phyloP scores from a whole-genome alignment of 35 echinoderm and acorn worm genomes.

The Strongylocentrotus purpuratus region DNA sequence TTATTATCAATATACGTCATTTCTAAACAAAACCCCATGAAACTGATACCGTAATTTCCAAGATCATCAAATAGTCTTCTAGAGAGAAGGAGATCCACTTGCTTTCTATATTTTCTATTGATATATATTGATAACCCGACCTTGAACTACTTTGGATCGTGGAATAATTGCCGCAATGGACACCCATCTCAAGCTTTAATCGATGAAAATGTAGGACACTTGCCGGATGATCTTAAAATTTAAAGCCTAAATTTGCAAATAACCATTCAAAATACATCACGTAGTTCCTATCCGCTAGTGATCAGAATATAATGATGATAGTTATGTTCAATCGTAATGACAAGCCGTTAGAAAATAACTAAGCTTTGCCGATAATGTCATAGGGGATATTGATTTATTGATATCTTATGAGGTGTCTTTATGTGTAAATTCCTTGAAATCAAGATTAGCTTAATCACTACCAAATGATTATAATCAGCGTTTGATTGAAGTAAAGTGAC shows the following conservation, averaged over 20 bases:
- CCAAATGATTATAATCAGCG: not conserved
- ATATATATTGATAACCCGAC: not conserved
- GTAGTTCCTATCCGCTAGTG: not conserved
- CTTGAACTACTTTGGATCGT: not conserved
- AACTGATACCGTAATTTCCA: too few species aligned
- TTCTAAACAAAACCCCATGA: too few species aligned
- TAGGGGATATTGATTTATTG: too few species aligned
- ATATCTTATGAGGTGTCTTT: not conserved
- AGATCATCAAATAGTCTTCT: too few species aligned
- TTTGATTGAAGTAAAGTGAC: not conserved
- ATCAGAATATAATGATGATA: not conserved
- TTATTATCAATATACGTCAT: too few species aligned
- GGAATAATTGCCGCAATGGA: not conserved
- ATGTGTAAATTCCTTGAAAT: not conserved
- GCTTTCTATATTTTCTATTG: too few species aligned
- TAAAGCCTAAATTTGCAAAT: not conserved
- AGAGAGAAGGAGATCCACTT: too few species aligned
- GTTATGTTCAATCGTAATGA: not conserved
- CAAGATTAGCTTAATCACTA: not conserved
- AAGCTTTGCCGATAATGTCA: not conserved
- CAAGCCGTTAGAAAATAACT: not conserved
- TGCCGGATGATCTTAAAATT: not conserved
- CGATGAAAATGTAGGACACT: not conserved
- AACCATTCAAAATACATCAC: not conserved
- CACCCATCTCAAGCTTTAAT: not conserved